Evolutionary conservation across 2,113 vertebrate genomes (phyloP), one percentile per base, ranked within the genome.

Genomic region (Mus pahari): DNA sequence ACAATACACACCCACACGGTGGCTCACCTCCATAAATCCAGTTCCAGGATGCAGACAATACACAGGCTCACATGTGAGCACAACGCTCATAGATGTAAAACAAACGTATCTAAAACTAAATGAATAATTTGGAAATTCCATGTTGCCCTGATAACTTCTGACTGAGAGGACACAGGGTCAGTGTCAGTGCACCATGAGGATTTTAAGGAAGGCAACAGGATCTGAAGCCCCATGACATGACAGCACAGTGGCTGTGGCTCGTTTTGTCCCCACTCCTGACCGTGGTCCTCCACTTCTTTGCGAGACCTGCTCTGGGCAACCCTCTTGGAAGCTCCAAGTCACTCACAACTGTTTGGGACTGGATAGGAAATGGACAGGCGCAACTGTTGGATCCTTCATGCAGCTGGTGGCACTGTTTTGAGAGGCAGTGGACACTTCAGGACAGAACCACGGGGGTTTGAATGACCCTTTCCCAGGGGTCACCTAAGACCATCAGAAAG

Each of bases 161-260:
- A 60, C 26, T 20, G 19, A 48, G 14, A 71, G 77, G 39, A 42
- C 42, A 24, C 7, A 0, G 48, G 86, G 33, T 53, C 66, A 28
- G 48, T 55, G 62, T 36, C 24, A 10, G 1, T 70, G 12, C 6
- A 70, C 45, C 66, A 26, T 14, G 12, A 3, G 55, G 10, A 13
- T 0, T 73, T 11, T 55, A 74, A 50, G 58, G 90, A 84, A 62
- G 62, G 62, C 4, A 0, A 7, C 0, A 11, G 0, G 0, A 55
- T 42, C 66, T 53, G 64, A 91, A 68, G 39, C 33, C 60, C 60
- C 33, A 0, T 1, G 58, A 62, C 8, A 6, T 36, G 66, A 62
- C 8, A 6, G 31, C 1, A 12, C 39, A 20, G 39, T 42, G n/a
- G 5, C 1, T 6, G 1, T 6, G 7, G 19, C 20, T 19, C 70